phyloP scores from a whole-genome alignment of 2,113 vertebrate genomes.

The Neolamprologus fasciatus region DNA sequence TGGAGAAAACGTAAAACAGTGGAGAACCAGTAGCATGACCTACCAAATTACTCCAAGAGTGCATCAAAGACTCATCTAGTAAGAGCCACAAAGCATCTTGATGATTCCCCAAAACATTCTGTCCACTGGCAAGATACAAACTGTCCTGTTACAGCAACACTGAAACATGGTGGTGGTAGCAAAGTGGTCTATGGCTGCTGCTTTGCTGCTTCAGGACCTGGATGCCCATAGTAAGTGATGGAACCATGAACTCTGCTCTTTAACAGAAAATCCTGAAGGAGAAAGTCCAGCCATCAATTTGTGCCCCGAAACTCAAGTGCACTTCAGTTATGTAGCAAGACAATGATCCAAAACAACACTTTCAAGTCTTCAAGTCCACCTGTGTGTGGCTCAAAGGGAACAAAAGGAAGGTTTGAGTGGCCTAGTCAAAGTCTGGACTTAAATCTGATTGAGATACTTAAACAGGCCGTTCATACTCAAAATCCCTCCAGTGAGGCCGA shows the following conservation, averaged over 20 bases:
- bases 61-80: neutral
- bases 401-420: neutral
- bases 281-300: neutral
- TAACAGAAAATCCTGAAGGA: neutral
- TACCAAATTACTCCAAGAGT: neutral
- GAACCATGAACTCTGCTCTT: neutral
- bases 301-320: neutral
- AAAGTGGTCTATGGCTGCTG: neutral
- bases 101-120: neutral
- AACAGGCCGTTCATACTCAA: neutral
- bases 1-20: neutral
- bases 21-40: neutral
- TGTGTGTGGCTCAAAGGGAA: neutral
- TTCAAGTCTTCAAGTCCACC: neutral
- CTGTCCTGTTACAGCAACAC: neutral
- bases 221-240: neutral
- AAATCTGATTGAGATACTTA: neutral
- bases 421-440: neutral
- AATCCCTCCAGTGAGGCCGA: neutral
- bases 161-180: neutral
- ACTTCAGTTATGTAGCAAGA: neutral
- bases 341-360: neutral
- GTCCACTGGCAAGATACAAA: neutral
- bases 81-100: neutral
- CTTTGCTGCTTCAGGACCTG: neutral